A percentile compares a stretch with the other conserved stretches of the same genome.
phyloP scores from a whole-genome alignment of 2,888 invertebrate genomes.

The Macaria liturata region DNA sequence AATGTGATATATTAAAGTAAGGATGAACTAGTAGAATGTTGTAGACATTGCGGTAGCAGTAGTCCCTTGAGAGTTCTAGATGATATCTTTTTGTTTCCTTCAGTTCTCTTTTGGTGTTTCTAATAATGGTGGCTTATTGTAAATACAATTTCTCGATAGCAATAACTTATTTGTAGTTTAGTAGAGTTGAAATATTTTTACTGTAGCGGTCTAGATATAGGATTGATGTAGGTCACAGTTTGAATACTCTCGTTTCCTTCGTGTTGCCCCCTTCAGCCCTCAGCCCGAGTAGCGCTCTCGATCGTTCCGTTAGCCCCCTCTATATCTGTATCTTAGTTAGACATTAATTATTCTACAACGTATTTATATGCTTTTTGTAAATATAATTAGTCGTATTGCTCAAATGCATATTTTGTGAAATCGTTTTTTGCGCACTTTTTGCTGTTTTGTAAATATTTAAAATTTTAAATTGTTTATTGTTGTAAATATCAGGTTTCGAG shows the following conservation, averaged over 20 bases:
- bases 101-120: slow-evolving; percentile 66
- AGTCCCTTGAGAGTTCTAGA: slow-evolving; percentile 34
- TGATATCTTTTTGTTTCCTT: slow-evolving; percentile 49
- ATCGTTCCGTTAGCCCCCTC: slow-evolving; percentile 27
- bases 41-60: slow-evolving; percentile 47
- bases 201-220: slow-evolving; percentile 40
- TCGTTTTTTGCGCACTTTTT: slow-evolving; percentile 82
- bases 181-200: slow-evolving; percentile 44
- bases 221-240: slow-evolving; percentile 23
- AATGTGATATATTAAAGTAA: slow-evolving; percentile 76
- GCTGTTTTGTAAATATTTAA: slow-evolving; percentile 74
- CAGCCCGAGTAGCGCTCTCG: slow-evolving; percentile 25
- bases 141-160: slow-evolving; percentile 60
- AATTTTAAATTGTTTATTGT: slow-evolving; percentile 53
- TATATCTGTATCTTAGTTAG: slow-evolving; percentile 29
- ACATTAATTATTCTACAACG: slow-evolving; percentile 35
- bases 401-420: slow-evolving; percentile 83
- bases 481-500: slow-evolving; percentile 56
- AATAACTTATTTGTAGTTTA: slow-evolving; percentile 65
- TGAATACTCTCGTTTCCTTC: slow-evolving; percentile 17
- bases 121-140: slow-evolving; percentile 58
- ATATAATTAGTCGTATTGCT: slow-evolving; percentile 79
- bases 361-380: slow-evolving; percentile 73
- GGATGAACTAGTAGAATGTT: slow-evolving; percentile 58
- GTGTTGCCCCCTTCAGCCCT: slow-evolving; percentile 11